phyloP scores from a whole-genome alignment of 2,113 vertebrate species.

The Dicrurus megarhynchus region DNA sequence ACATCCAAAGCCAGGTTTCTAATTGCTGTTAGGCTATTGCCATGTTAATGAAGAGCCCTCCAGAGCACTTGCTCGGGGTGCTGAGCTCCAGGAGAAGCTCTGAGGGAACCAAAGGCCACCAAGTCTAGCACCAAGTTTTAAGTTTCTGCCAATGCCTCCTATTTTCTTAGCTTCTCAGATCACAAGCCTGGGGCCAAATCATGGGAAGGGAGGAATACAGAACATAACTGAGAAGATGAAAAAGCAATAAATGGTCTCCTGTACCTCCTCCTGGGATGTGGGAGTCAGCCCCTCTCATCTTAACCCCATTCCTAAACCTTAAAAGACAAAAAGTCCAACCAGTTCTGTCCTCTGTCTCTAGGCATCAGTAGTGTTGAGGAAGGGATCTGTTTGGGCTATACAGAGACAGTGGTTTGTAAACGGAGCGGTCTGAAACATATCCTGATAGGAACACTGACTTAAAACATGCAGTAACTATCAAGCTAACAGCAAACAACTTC shows the following conservation, averaged over 20 bases:
- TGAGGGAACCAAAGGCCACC: background rate
- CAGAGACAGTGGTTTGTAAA: background rate
- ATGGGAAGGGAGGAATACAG: background rate
- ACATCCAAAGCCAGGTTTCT: background rate
- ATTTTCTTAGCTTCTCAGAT: background rate
- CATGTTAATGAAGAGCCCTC: background rate
- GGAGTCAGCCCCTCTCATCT: background rate
- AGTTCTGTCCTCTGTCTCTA: background rate
- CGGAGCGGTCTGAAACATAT: background rate
- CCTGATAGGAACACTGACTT: background rate
- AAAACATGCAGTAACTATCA: background rate
- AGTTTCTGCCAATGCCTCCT: background rate
- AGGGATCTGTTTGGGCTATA: background rate
- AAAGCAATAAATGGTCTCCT: background rate
- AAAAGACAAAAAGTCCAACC: background rate
- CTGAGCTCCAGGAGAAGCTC: background rate
- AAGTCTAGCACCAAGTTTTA: background rate
- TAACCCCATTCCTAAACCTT: background rate
- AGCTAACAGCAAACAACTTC: background rate
- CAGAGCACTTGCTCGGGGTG: background rate
- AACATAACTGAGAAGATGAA: background rate
- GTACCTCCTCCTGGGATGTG: background rate
- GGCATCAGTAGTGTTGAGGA: background rate
- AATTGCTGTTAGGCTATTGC: background rate
- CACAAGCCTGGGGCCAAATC: background rate